Evolutionary conservation across 2,797 vertebrate species (phyloP), one percentile per base, ranked within the genome.

Genomic region (Eremophila alpestris): DNA sequence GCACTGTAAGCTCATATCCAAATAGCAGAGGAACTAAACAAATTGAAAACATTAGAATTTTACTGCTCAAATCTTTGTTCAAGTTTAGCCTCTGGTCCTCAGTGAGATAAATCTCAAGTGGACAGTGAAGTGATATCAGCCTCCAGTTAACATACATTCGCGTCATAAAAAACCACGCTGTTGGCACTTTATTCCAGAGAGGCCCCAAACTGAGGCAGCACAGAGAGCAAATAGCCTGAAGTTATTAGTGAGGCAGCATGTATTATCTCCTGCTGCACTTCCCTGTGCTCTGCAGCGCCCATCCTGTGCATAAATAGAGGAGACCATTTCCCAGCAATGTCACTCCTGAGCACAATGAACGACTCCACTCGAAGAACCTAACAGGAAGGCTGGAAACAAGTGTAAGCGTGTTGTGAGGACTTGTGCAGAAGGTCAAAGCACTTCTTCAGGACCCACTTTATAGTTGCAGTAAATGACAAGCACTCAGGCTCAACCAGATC

Each of bases 261-360:
- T 78, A 80, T 91, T 90, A 80, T 97, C 96, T 96, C 94, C 82
- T 95, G 51, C 63, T 29, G 92, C 76, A 92, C 96, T 89, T 90
- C 93, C 74, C 90, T 93, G 91, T 1, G 7, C 94, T 75, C 71
- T 81, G 83, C 63, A 85, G 71, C 65, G 85, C 90, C 91, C 92
- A 87, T 97, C 93, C 84, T 84, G 83, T 94, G 94, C 95, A 96
- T 97, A 97, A 97, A 97, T 64, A 94, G 92, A 90, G 93, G 78
- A 96, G 89, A 89, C 95, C 95, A 97, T 98, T 98, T 97, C 93
- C 89, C 45, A 86, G 91, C 95, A 97, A 98, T 97, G 97, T 97
- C 83, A 96, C 97, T 97, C 97, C n/a, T 49, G 97, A 98, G 97
- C 92, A 89, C 95, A 93, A 96, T 97, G 96, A 97, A 97, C 41